Evolutionary conservation across 2,888 invertebrate species (phyloP).

Genomic region (Eurois occulta): DNA sequence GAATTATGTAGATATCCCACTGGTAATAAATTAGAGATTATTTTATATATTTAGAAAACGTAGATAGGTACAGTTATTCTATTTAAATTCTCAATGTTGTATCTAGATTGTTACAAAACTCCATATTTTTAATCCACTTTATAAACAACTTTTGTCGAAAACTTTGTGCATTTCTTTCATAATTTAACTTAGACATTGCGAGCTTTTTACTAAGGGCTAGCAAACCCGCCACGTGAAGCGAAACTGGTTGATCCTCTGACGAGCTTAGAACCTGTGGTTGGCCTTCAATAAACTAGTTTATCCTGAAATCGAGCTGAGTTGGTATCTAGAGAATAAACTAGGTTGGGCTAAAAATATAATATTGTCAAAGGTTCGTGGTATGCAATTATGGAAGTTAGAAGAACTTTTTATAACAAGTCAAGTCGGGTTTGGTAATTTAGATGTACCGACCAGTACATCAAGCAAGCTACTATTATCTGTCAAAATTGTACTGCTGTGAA

Average conservation of each 20-base stretch:
- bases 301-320: not conserved
- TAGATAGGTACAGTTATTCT: not conserved
- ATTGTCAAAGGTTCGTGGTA: not conserved
- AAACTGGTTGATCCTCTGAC: conserved; percentile 15
- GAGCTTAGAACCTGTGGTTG: not conserved
- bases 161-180: not conserved
- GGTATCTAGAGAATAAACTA: not conserved
- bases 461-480: no score
- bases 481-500: no score
- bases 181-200: not conserved
- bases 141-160: not conserved
- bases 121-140: not conserved
- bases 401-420: not conserved
- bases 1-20: not conserved
- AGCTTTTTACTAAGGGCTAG: not conserved
- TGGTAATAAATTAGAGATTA: conserved; percentile 1
- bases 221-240: not conserved
- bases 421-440: not conserved
- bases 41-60: not conserved
- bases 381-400: not conserved
- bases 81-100: not conserved
- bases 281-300: conserved; percentile 11
- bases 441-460: no score
- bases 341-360: not conserved
- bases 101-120: not conserved